Conservation (phyloP, 2,797 vertebrate genomes). For the Sebastes itinus region DNA sequence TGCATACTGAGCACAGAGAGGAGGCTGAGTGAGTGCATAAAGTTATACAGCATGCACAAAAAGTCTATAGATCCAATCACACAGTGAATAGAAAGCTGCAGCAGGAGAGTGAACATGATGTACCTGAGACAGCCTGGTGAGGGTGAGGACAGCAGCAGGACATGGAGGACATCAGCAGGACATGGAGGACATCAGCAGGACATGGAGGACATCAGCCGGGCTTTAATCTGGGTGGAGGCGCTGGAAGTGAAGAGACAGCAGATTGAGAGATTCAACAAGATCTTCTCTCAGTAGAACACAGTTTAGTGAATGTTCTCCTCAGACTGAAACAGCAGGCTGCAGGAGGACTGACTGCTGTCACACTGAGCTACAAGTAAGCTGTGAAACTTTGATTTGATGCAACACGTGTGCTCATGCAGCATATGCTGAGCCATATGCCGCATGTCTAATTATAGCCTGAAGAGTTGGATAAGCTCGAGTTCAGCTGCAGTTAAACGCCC, state of each 20-base stretch:
- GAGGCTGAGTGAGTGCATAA: not conserved
- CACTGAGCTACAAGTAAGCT: not conserved
- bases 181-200: not conserved
- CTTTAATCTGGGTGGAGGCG: not conserved
- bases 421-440: not conserved
- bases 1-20: not conserved
- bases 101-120: not conserved
- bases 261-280: not conserved
- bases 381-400: not conserved
- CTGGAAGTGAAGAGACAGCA: slow-evolving; percentile 5
- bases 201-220: not conserved
- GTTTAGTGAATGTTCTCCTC: not conserved
- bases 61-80: not conserved
- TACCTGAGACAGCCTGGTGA: not conserved
- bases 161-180: not conserved
- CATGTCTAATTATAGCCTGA: not conserved
- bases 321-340: no score
- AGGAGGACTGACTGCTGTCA: not conserved
- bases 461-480: not conserved
- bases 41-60: not conserved
- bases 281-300: not conserved
- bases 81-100: not conserved
- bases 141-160: not conserved
- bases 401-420: not conserved
- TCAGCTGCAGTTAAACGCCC: not conserved